These are phyloP conservation scores for Ceriagrion tenellum DNA, from an alignment of 2,888 invertebrate species.

Conservation along the genomic window DNA sequence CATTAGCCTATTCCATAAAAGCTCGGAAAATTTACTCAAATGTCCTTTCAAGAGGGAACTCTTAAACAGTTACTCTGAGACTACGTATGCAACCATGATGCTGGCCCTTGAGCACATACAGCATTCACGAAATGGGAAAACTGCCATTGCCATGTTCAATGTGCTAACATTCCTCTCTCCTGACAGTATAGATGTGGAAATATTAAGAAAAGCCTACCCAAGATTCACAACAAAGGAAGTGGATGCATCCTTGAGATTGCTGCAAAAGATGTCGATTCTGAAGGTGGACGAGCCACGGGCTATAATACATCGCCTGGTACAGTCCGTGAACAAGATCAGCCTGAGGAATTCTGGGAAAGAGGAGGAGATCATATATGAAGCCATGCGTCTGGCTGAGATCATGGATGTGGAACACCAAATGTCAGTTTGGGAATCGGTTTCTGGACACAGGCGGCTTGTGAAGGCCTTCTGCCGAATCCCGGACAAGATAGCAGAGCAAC, in stretches of 20 bases:
- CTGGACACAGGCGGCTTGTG: background rate
- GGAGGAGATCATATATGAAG: background rate
- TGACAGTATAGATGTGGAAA: background rate
- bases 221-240: background rate
- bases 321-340: background rate
- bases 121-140: background rate
- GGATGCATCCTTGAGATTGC: background rate
- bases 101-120: background rate
- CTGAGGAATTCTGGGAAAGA: background rate
- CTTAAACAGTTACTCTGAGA: background rate
- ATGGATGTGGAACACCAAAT: background rate
- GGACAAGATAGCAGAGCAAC: background rate
- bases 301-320: background rate
- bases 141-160: background rate
- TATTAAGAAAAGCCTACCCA: background rate
- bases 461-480: background rate
- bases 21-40: background rate
- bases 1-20: background rate
- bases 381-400: background rate
- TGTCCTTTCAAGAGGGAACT: background rate
- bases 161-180: background rate
- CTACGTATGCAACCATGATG: background rate
- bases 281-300: background rate
- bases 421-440: background rate
- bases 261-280: background rate